A percentile compares a stretch with the other conserved stretches of the same genome.
phyloP scores from a whole-genome alignment of 2,113 vertebrate genomes.

The Cephalopterus ornatus region DNA sequence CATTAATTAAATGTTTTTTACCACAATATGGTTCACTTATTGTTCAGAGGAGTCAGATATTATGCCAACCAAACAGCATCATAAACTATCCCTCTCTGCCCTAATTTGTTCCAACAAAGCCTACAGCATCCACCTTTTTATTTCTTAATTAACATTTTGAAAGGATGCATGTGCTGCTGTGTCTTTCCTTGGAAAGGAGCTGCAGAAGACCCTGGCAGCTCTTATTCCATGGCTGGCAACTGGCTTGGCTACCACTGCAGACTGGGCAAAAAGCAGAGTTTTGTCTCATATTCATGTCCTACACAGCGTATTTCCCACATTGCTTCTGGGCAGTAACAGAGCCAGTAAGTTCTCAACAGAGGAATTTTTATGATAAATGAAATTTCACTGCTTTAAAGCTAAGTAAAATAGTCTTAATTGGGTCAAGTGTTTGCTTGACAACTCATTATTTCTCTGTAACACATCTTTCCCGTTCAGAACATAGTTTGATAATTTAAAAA shows the following conservation, averaged over 20 bases:
- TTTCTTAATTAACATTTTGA: neutral
- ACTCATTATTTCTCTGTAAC: neutral
- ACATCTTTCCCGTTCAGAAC: neutral
- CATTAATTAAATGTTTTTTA: neutral
- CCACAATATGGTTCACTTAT: neutral
- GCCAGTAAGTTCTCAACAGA: neutral
- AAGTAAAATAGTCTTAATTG: neutral
- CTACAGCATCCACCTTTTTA: neutral
- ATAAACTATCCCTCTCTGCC: neutral
- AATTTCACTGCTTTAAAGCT: neutral
- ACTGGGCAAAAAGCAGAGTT: neutral
- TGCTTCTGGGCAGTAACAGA: neutral
- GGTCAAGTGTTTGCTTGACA: neutral
- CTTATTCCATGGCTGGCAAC: neutral
- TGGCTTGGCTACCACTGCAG: neutral
- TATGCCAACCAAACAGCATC: neutral
- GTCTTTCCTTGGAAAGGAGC: neutral
- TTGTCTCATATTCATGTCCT: accelerated
- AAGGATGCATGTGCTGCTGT: neutral
- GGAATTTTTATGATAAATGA: neutral
- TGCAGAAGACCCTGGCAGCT: neutral
- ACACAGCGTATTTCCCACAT: neutral
- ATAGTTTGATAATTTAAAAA: neutral
- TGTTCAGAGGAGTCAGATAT: neutral
- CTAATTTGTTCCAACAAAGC: neutral